Evolutionary conservation across 2,888 invertebrate species (phyloP), one percentile per base, ranked within the genome.

Genomic region (Strigamia transsilvanica): DNA sequence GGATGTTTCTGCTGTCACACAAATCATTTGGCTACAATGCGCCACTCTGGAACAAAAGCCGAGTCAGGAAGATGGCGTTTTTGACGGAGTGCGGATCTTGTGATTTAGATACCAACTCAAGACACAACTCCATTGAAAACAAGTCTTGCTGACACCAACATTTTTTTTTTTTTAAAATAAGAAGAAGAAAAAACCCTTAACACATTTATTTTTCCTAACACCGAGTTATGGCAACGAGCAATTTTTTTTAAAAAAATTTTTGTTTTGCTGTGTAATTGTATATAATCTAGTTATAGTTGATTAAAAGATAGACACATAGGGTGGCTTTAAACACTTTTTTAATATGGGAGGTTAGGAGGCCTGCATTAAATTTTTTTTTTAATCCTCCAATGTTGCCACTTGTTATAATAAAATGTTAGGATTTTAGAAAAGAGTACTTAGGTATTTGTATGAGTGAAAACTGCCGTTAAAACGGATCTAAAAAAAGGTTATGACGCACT

Each of bases 1-100:
- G 80, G 46, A 80, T 80, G 80, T 80, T 80, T 80, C 56, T 80
- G 51, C 80, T 56, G 46, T 80, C 80, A 80, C 56, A 56, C 80
- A 80, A 80, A 56, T 80, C 80, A 80, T 23, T 32, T 32, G 51
- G 32, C 80, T 51, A 80, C 80, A 80, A 80, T 80, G 56, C 46
- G 13, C 56, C 41, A 80, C 51, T 56, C 80, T 80, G 80, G 80
- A 80, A 80, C 80, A 80, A 80, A 80, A 41, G 32, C 46, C 32
- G 23, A 79, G 42, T 23, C 27, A 46, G 38, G 27, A 46, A 27
- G 34, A 41, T 38, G 38, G 79, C 41, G 23, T 23, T 79, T 42
- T 79, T 79, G 79, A 79, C 42, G 79, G 42, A 79, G 41, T 34
- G 79, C 42, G 79, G 79, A 79, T 79, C 79, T 41, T 79, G 79